Evolutionary conservation across 2,888 invertebrate species (phyloP), one percentile per base, ranked within the genome.

Genomic region (Andrena trimmerana): DNA sequence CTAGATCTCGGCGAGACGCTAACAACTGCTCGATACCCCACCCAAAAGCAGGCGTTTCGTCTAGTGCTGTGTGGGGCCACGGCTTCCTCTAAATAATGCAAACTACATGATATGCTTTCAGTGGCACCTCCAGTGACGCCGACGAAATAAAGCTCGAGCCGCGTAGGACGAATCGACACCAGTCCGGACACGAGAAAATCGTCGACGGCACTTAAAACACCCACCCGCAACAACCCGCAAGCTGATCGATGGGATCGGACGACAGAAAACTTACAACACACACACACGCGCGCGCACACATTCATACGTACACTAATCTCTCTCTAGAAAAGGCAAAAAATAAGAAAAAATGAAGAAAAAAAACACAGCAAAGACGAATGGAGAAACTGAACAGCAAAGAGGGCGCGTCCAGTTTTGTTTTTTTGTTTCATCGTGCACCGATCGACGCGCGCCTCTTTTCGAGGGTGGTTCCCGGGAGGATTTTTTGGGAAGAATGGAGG

Each of bases 101-200:
- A 20, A 75, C 73, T 86, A 54, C 73, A 52, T 84, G 75, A 83
- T 92, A 74, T 90, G 90, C 83, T 93, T 88, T 27, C 93, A 93
- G 93, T 93, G 86, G 85, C 93, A 73, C 90, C 87, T 67, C 74
- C 89, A 42, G 93, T 93, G 89, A 90, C 83, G 85, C 83, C 87
- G 75, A 63, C 81, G 86, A 91, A 92, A 88, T 92, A 93, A 87
- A 90, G 78, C 48, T 65, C 84, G 81, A 78, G 84, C 73, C 68
- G 57, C 74, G 71, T 84, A 74, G 84, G 81, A 84, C 83, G 84
- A 84, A 88, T 85, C 82, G 84, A 83, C 85, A 83, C 60, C 84
- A 67, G 78, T 84, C 81, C 86, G 84, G 85, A 69, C 85, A 80
- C 84, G 88, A 88, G 86, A 80, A 42, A 84, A 85, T 84, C 85